Percentiles rank a stretch among this genome's conserved stretches.
These are phyloP conservation scores for Apamea epomidion DNA, from an alignment of 2,888 invertebrate genomes.

Conservation along the genomic window DNA sequence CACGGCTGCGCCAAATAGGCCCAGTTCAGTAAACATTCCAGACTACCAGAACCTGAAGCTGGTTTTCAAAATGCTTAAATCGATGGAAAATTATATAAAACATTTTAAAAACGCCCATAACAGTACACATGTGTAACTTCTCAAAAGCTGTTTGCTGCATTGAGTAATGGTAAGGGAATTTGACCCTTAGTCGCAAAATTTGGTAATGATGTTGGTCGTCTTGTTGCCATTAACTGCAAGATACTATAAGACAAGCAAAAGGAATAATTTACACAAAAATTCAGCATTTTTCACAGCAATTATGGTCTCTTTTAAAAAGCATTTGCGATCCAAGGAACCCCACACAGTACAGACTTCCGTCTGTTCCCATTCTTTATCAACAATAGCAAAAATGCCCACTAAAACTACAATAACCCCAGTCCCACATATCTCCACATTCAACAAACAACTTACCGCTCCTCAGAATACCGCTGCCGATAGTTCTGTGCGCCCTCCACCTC, in stretches of 20 bases:
- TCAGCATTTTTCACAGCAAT: background rate
- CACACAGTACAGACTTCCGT: background rate
- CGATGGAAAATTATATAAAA: background rate
- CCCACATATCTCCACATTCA: constrained; percentile 23
- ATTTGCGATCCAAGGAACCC: background rate
- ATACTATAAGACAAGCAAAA: background rate
- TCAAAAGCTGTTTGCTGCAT: background rate
- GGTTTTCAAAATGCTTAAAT: background rate
- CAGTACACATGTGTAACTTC: background rate
- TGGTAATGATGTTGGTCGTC: too few species aligned
- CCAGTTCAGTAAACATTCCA: too few species aligned
- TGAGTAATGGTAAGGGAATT: background rate
- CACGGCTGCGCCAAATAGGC: too few species aligned
- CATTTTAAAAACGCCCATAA: too few species aligned
- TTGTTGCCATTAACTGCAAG: background rate
- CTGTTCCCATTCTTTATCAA: background rate
- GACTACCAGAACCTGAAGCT: background rate
- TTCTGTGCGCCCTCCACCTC: constrained; percentile 64
- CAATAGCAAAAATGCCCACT: background rate
- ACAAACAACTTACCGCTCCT: constrained; percentile 50
- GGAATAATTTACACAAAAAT: background rate
- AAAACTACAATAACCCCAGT: background rate
- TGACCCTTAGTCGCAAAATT: background rate
- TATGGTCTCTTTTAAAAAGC: background rate
- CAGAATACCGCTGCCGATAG: constrained; percentile 60